phyloP scores from a whole-genome alignment of 1,140 invertebrate species.

The Pachyrhynchus sulphureomaculatus region DNA sequence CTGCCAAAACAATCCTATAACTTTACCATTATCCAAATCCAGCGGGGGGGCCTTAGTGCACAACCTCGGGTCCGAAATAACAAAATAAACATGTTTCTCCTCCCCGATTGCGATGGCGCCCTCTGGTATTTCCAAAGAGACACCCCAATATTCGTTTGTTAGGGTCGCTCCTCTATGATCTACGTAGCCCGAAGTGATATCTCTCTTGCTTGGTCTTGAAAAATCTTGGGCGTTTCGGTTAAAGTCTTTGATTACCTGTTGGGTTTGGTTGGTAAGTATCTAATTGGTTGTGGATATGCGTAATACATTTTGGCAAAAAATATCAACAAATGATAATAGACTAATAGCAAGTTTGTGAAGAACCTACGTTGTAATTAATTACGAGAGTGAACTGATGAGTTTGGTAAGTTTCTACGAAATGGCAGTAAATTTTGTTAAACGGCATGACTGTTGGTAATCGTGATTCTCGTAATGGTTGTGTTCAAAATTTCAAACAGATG shows the following conservation, averaged over 20 bases:
- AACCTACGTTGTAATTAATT: no score
- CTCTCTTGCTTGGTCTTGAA: conserved; percentile 41
- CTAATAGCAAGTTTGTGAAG: no score
- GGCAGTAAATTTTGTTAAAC: no score
- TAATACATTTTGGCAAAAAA: neutral
- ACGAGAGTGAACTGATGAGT: no score
- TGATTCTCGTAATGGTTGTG: no score
- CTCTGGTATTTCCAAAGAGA: conserved; percentile 83
- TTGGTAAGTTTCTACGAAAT: no score
- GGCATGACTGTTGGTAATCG: no score
- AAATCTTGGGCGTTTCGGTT: conserved; percentile 39
- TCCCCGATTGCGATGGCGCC: conserved; percentile 79
- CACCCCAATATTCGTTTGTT: conserved; percentile 84
- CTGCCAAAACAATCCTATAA: no score
- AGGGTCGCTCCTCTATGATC: conserved; percentile 78
- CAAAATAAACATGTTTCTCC: conserved; percentile 92
- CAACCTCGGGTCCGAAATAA: conserved; percentile 75
- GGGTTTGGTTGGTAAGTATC: neutral
- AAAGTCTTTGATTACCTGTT: conserved; percentile 24
- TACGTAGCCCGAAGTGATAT: conserved; percentile 68
- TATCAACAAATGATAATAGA: neutral
- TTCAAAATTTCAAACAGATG: no score
- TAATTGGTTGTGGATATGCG: neutral
- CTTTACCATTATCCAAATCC: conserved; percentile 83
- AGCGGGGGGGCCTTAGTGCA: conserved; percentile 76